Evolutionary conservation across 2,113 vertebrate species (phyloP), one percentile per base, ranked within the genome.

Genomic region (Grallaria varia): DNA sequence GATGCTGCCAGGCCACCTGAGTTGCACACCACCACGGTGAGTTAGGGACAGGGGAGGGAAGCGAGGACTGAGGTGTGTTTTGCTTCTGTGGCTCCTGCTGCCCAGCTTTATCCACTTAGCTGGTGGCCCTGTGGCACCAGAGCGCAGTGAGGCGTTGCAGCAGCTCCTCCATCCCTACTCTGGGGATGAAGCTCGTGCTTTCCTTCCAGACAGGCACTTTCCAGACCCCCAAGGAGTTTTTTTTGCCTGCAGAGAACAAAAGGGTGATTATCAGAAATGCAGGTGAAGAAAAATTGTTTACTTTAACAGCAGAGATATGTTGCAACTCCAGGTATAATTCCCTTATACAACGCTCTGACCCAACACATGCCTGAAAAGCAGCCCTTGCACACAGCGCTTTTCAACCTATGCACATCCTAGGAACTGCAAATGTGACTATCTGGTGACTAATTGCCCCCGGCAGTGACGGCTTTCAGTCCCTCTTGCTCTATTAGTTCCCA

Each of bases 11-110:
- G 84, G 35, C 42, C 10, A 3, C 22, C 0, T 0, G 37, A 45
- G 71, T 45, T 67, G 22, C 39, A 12, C 30, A 5, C 3, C 42
- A 18, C 1, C 8, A 1, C 31, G n/a, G 28, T 0, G 0, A 63
- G 10, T 6, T 28, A 23, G 50, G 25, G 11, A n/a, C 50, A 64
- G 52, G 52, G 21, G 33, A 53, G 23, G 44, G 8, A 58, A 25
- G 12, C 49, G 45, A 21, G 42, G 67, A 31, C 12, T 55, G 14
- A 20, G 0, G 10, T 59, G 25, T 7, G 25, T 25, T 93, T 75
- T 83, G 19, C 3, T 73, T 14, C 62, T 27, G 15, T 58, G 40
- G 25, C 8, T 71, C 10, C 20, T 0, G 0, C 71, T 40, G 52
- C 53, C 47, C 23, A 15, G 27, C 23, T 59, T 49, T 42, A 45